Evolutionary conservation across 2,888 invertebrate genomes (phyloP).

Genomic region (Colostygia pectinataria): DNA sequence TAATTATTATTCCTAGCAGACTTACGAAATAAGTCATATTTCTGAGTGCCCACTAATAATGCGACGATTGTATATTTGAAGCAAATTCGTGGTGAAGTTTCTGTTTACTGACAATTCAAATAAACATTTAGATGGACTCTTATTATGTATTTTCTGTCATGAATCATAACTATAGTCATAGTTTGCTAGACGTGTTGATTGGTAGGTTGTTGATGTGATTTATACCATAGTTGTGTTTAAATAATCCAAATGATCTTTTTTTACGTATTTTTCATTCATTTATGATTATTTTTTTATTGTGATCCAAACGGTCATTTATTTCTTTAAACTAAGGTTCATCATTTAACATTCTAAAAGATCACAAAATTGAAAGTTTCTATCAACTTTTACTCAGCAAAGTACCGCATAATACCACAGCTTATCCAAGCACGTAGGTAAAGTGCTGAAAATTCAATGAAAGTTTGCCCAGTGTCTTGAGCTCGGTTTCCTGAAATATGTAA

Average conservation of each 20-base stretch:
- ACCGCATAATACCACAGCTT: conserved; percentile 30
- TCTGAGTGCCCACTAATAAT: conserved; percentile 35
- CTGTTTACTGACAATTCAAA: background rate
- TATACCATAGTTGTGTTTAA: too few relatives aligned
- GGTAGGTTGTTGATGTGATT: too few relatives aligned
- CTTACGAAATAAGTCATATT: conserved; percentile 51
- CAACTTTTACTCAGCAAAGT: conserved; percentile 14
- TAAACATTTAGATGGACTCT: background rate
- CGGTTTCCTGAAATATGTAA: background rate
- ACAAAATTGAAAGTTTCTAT: background rate
- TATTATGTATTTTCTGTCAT: too few relatives aligned
- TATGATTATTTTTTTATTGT: too few relatives aligned
- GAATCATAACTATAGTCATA: background rate
- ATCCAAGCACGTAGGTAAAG: conserved; percentile 47
- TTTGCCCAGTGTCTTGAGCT: conserved; percentile 50
- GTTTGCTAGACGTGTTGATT: too few relatives aligned
- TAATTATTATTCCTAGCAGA: conserved; percentile 55
- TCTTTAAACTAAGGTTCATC: too few relatives aligned
- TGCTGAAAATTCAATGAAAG: conserved; percentile 52
- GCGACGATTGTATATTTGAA: conserved; percentile 31
- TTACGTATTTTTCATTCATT: too few relatives aligned
- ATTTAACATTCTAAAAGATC: background rate
- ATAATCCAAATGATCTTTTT: too few relatives aligned
- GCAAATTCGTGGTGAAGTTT: conserved; percentile 31
- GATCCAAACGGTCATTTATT: too few relatives aligned